Base-by-base conservation (phyloP, 1,140 invertebrate genomes). In the Saccostrea echinata region DNA sequence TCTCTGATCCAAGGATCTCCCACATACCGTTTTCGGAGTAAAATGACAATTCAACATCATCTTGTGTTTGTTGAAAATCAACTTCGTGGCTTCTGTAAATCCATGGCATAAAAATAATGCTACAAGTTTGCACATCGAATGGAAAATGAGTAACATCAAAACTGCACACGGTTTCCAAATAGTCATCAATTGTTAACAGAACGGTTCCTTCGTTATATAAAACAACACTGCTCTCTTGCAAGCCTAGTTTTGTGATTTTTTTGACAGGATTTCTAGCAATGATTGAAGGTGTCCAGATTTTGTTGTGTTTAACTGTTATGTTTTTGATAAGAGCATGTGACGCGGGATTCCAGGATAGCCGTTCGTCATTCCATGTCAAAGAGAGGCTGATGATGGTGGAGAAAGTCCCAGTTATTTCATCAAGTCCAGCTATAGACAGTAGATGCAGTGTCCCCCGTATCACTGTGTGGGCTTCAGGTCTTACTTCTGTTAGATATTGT, bases 101-200 rank as follows among this genome's bases (percentile, higher is more conserved):
- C 98, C 98, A 99, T 0, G 97, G 98, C 2, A 98, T 98, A 91
- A 99, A 98, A 95, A 98, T 98, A 97, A 99, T 98, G 95, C 97
- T 97, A 95, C 98, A 99, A 52, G 97, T 98, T 94, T 99, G 98
- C 95, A 98, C 83, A 95, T 99, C 98, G 93, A 99, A 99, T 0
- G 98, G 90, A 57, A 86, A 91, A 81, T 86, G 89, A 8, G 87
- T 89, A 52, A 99, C 98, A 93, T 99, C 98, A 85, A 90, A 57
- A 53, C 55, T 52, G 61, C 98, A 99, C 11, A 98, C 98, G 1
- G 98, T 98, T 94, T 99, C 99, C 94, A 99, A 99, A 93, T 99
- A 99, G 8, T 98, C 98, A 43, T 43, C 43, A 43, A 43, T 43
- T 43, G 43, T 43, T 43, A 43, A 43, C 43, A 43, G 6, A 9